Conservation (phyloP, 2,888 invertebrate species). For the Calephelis perditalis region DNA sequence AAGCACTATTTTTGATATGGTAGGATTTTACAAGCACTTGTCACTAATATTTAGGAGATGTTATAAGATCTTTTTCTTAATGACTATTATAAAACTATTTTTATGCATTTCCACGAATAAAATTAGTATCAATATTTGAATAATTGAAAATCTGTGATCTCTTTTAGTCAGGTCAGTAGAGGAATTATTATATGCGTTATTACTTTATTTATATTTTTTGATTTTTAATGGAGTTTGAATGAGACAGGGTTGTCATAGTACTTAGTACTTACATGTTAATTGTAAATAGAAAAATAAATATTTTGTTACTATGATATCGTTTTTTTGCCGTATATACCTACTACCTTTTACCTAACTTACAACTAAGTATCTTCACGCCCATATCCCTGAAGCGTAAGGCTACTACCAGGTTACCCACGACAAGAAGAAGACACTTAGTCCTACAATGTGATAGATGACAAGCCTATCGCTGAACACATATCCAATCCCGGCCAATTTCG, state of each 20-base stretch:
- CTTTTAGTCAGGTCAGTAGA: constrained; percentile 22
- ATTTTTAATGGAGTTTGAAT: constrained; percentile 13
- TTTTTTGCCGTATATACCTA: neutral
- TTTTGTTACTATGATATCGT: neutral
- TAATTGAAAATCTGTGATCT: constrained; percentile 25
- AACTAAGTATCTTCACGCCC: too few species aligned
- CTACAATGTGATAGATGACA: too few species aligned
- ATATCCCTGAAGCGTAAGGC: too few species aligned
- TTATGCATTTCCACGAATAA: constrained; percentile 1
- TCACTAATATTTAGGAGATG: neutral
- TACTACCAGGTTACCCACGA: too few species aligned
- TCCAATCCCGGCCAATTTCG: too few species aligned
- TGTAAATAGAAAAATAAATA: constrained; percentile 10
- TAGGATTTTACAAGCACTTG: constrained; percentile 1
- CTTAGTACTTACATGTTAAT: neutral
- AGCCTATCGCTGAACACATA: too few species aligned
- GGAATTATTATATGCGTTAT: constrained; percentile 15
- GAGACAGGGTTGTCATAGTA: constrained; percentile 11
- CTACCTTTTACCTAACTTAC: too few species aligned
- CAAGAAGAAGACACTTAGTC: too few species aligned
- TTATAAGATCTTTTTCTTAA: too few species aligned
- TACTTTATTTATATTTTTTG: constrained; percentile 4
- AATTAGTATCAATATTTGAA: constrained; percentile 13
- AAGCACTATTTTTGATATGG: constrained; percentile 5
- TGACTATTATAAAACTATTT: neutral